phyloP scores from a whole-genome alignment of 2,113 vertebrate genomes.

The Bubo scandiacus region DNA sequence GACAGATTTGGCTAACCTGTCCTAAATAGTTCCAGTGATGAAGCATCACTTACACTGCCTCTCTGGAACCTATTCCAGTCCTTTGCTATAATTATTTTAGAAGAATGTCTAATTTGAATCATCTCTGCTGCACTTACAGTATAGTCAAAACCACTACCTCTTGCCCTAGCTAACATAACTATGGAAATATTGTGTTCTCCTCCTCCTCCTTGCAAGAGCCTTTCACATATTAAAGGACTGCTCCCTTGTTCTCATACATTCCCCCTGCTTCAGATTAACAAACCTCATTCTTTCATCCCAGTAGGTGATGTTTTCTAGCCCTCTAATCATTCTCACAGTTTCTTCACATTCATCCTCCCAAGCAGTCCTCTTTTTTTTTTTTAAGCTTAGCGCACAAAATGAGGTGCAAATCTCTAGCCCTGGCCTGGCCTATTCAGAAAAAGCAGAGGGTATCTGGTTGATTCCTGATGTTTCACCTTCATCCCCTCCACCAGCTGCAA shows the following conservation, averaged over 20 bases:
- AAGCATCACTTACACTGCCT: neutral
- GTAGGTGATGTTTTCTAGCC: neutral
- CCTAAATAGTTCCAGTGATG: neutral
- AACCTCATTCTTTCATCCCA: neutral
- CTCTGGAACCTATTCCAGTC: neutral
- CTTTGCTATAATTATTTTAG: neutral
- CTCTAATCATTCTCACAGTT: neutral
- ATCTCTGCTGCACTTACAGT: neutral
- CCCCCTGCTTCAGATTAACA: neutral
- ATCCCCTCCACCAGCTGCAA: neutral
- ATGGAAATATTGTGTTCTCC: neutral
- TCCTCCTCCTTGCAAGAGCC: neutral
- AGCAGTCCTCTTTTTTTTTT: neutral
- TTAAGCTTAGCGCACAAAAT: neutral
- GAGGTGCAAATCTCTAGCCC: neutral
- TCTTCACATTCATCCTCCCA: neutral
- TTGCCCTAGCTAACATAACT: neutral
- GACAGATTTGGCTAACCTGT: neutral
- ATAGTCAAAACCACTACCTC: neutral
- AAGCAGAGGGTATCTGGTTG: neutral
- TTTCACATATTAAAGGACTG: neutral
- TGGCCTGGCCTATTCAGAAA: neutral
- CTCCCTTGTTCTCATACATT: neutral
- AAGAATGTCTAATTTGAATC: neutral
- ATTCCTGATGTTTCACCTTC: neutral